phyloP scores from a whole-genome alignment of 1,140 invertebrate genomes.

The Nylanderia fulva region DNA sequence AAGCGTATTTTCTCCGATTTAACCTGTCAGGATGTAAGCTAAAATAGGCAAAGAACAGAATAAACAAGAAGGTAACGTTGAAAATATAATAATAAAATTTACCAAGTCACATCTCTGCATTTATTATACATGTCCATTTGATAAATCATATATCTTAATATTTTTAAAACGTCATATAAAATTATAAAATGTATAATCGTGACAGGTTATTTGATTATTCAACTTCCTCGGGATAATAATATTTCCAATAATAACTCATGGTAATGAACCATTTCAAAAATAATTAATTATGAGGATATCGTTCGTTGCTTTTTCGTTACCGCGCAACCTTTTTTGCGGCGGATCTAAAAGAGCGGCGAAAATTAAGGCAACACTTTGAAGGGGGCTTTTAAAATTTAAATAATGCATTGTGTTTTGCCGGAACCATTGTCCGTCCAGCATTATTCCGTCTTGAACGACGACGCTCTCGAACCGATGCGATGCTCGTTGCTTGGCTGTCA shows the following conservation, averaged over 20 bases:
- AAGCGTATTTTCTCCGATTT: background rate
- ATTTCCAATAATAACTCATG: background rate
- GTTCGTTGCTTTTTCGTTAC: constrained; percentile 24
- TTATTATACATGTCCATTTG: background rate
- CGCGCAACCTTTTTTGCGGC: background rate
- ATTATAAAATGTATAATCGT: background rate
- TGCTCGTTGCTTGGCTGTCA: constrained; percentile 65
- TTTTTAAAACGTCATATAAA: background rate
- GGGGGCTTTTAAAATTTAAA: constrained; percentile 76
- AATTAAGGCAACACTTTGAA: constrained; percentile 72
- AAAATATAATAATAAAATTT: constrained; percentile 12
- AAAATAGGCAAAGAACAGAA: constrained; percentile 1
- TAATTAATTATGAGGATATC: background rate
- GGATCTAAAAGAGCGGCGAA: constrained; percentile 68
- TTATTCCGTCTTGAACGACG: constrained; percentile 57
- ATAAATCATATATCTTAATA: constrained; percentile 13
- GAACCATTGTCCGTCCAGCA: constrained; percentile 51
- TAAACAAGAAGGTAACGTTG: background rate
- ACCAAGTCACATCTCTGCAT: background rate
- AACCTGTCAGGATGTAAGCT: background rate
- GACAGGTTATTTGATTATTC: background rate
- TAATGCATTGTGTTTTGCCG: constrained; percentile 66
- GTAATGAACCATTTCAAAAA: background rate
- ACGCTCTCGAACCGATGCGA: constrained; percentile 29
- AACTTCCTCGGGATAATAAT: background rate